Evolutionary conservation across 2,888 invertebrate genomes (phyloP).

Genomic region (Drosophila suboccidentalis): DNA sequence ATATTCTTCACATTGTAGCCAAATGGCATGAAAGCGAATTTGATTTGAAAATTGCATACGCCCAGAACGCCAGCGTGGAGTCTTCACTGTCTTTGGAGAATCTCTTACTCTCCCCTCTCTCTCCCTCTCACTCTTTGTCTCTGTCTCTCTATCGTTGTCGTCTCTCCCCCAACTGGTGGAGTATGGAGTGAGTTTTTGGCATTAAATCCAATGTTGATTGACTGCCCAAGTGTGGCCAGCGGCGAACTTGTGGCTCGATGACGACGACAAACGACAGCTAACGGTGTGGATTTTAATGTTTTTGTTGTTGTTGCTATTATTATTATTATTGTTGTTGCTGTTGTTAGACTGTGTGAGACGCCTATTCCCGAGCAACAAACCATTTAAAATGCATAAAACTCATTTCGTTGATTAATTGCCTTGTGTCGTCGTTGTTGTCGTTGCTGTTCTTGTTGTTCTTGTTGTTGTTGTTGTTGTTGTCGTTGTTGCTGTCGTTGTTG

Average conservation of each 20-base stretch:
- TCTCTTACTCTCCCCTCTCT: neutral
- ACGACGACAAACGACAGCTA: slow-evolving; percentile 62
- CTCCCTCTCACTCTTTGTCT: neutral
- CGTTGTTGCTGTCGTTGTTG: slow-evolving; percentile 19
- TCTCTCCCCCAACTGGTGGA: neutral
- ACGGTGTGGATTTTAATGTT: slow-evolving; percentile 52
- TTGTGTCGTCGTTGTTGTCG: slow-evolving; percentile 40
- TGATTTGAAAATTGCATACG: slow-evolving; percentile 66
- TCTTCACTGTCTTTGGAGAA: slow-evolving; percentile 4
- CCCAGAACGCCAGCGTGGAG: slow-evolving; percentile 22
- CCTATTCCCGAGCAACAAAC: slow-evolving; percentile 34
- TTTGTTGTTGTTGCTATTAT: neutral
- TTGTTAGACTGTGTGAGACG: slow-evolving; percentile 15
- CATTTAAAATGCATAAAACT: slow-evolving; percentile 81
- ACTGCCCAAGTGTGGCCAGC: slow-evolving; percentile 60
- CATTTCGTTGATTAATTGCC: slow-evolving; percentile 77
- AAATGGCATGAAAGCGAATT: slow-evolving; percentile 80
- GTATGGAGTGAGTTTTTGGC: slow-evolving; percentile 16
- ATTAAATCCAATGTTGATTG: slow-evolving; percentile 47
- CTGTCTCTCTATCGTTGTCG: neutral
- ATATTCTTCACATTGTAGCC: slow-evolving; percentile 36
- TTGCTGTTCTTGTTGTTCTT: slow-evolving; percentile 10
- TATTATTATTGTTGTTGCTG: neutral
- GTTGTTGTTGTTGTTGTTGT: slow-evolving; percentile 18
- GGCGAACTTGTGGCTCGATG: slow-evolving; percentile 23